phyloP scores from a whole-genome alignment of 2,888 invertebrate species.

The Magallana nippona region DNA sequence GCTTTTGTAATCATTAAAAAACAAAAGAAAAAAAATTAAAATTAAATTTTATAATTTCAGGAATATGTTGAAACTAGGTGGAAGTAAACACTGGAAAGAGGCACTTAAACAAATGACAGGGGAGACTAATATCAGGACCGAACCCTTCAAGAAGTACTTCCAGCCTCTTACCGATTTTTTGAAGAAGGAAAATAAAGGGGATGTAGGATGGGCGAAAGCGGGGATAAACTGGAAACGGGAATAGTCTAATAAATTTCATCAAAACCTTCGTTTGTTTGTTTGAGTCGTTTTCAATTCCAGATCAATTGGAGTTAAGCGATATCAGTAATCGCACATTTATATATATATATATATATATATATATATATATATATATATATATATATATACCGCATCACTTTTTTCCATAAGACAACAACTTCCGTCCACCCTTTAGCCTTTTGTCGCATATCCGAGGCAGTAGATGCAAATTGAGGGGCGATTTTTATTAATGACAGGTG shows the following conservation, averaged over 20 bases:
- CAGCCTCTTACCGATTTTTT: slow-evolving; percentile 90
- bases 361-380: too few species aligned
- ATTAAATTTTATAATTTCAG: slow-evolving; percentile 54
- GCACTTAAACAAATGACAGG: slow-evolving; percentile 90
- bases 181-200: slow-evolving; percentile 29
- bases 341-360: too few species aligned
- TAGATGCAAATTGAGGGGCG: too few species aligned
- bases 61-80: slow-evolving; percentile 80
- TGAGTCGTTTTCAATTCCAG: too few species aligned
- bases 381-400: too few species aligned
- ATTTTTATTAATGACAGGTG: too few species aligned
- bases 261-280: not conserved
- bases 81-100: slow-evolving; percentile 84
- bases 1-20: too few species aligned
- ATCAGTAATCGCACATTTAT: too few species aligned
- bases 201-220: slow-evolving; percentile 57
- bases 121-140: slow-evolving; percentile 85
- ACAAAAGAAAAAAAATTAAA: not conserved
- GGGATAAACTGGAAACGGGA: slow-evolving; percentile 48
- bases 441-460: too few species aligned
- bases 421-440: too few species aligned
- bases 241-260: not conserved
- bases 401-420: too few species aligned
- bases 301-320: too few species aligned
- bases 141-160: slow-evolving; percentile 90